phyloP scores from a whole-genome alignment of 2,797 vertebrate genomes.

The Notamacropus eugenii region DNA sequence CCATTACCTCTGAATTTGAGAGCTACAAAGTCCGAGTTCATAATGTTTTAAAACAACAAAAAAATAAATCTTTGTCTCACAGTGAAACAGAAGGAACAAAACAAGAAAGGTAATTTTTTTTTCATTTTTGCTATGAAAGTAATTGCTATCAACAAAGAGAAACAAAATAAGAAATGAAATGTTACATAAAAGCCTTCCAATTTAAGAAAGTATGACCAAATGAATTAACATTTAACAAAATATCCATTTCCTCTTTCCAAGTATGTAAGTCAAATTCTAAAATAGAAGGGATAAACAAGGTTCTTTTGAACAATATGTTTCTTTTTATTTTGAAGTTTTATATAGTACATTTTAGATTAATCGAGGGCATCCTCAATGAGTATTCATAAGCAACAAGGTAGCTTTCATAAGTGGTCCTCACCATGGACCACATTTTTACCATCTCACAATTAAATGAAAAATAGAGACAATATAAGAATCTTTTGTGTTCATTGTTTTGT shows the following conservation, averaged over 20 bases:
- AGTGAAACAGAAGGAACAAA: slow-evolving; percentile 91
- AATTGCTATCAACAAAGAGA: not conserved
- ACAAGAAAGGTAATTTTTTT: slow-evolving; percentile 90
- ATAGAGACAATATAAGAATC: not conserved
- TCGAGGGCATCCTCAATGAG: not conserved
- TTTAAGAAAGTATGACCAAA: not conserved
- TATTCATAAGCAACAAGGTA: not conserved
- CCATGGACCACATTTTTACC: not conserved
- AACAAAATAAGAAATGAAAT: not conserved
- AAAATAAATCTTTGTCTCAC: slow-evolving; percentile 86
- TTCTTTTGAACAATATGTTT: slow-evolving; percentile 7
- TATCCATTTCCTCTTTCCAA: not conserved
- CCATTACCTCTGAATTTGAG: slow-evolving; percentile 93
- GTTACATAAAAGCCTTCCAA: not conserved
- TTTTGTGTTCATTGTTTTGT: not conserved
- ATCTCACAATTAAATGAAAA: not conserved
- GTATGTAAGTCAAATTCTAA: slow-evolving; percentile 18
- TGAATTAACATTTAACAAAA: not conserved
- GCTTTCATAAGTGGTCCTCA: not conserved
- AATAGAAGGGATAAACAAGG: not conserved
- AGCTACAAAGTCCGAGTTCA: slow-evolving; percentile 98
- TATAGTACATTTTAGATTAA: not conserved
- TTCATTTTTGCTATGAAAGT: not conserved
- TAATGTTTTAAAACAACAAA: slow-evolving; percentile 96
- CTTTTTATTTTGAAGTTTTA: slow-evolving; percentile 29